Percentiles rank a stretch among this genome's conserved stretches.
Evolutionary conservation across 2,113 vertebrate genomes (phyloP).

Genomic region (Zosterops lateralis): DNA sequence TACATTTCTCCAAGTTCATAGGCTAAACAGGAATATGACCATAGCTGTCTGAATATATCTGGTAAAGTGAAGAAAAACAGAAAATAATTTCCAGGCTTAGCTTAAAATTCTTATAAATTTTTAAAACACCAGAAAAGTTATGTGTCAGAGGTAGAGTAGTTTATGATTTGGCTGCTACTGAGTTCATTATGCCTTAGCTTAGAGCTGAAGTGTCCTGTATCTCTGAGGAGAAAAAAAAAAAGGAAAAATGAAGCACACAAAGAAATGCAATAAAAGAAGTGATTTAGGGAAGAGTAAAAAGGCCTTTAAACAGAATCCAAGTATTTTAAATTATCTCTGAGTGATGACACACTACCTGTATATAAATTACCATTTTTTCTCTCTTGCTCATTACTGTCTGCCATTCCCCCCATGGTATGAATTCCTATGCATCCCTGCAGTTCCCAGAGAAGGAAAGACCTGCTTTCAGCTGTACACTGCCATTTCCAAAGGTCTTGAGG

Average conservation of each 20-base stretch:
- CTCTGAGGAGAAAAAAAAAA: background rate
- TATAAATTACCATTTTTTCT: background rate
- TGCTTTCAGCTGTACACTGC: background rate
- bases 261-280: background rate
- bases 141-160: background rate
- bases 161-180: background rate
- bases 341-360: background rate
- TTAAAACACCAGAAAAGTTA: background rate
- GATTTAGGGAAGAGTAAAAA: background rate
- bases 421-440: background rate
- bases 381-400: background rate
- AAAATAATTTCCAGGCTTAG: background rate
- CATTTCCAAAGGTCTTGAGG: background rate
- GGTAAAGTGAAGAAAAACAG: background rate
- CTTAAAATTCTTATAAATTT: background rate
- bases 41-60: background rate
- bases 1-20: background rate
- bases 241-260: rapidly evolving
- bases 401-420: background rate
- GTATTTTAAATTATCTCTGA: background rate
- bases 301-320: background rate
- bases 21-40: background rate
- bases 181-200: background rate
- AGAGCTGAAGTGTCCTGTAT: background rate
- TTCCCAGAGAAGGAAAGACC: background rate